Evolutionary conservation across 2,797 vertebrate species (phyloP).

Genomic region (Phoebastria nigripes): DNA sequence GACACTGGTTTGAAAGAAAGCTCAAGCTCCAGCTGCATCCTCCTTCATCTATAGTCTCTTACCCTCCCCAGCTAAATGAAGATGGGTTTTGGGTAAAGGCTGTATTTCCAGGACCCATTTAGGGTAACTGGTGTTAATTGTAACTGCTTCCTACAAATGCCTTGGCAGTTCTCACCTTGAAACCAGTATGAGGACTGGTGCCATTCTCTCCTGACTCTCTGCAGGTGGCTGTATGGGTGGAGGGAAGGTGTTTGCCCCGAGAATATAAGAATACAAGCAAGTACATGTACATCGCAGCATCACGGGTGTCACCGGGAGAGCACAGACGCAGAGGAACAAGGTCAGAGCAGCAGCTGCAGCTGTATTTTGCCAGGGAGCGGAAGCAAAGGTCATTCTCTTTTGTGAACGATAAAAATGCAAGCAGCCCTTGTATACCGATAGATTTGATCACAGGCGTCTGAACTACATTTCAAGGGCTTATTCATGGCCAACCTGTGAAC

Average conservation of each 20-base stretch:
- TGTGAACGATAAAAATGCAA: neutral
- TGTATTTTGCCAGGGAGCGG: neutral
- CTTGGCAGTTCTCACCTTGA: neutral
- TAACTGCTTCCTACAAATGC: neutral
- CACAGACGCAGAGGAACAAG: neutral
- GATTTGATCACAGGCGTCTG: neutral
- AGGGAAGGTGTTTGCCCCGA: neutral
- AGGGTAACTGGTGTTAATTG: neutral
- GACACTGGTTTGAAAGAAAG: neutral
- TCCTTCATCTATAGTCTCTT: neutral
- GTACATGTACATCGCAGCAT: neutral
- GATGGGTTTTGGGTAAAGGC: neutral
- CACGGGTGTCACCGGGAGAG: neutral
- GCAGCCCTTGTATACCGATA: neutral
- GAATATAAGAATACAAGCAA: neutral
- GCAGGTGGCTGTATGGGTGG: neutral
- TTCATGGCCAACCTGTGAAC: neutral
- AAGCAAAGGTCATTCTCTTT: neutral
- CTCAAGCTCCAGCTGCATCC: neutral
- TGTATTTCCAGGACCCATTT: neutral
- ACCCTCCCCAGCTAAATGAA: neutral
- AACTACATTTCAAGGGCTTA: neutral
- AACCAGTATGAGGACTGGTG: neutral
- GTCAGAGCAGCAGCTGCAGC: neutral
- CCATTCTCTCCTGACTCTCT: neutral